A percentile compares a stretch with the other conserved stretches of the same genome.
Conservation (phyloP, 1,140 invertebrate species). For the Nasonia giraulti region DNA sequence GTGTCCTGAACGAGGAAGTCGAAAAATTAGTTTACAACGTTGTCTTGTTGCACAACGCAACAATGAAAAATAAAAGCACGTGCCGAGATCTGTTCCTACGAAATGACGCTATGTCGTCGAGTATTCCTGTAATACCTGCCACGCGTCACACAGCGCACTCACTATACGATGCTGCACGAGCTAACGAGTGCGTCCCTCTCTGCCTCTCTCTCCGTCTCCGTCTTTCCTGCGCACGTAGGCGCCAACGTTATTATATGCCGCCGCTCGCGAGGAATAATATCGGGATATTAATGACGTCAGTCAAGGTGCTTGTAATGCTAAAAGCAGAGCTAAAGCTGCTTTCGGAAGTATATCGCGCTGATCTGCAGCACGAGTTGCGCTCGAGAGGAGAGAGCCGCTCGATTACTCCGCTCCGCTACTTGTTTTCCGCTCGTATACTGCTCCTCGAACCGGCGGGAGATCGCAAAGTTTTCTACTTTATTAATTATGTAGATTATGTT, state of each 20-base stretch:
- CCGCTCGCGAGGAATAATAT: slow-evolving; percentile 30
- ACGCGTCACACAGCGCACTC: no score
- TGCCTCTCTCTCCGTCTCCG: background rate
- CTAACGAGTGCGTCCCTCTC: background rate
- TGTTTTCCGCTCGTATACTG: background rate
- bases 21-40: no score
- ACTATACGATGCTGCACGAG: background rate
- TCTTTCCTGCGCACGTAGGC: slow-evolving; percentile 42
- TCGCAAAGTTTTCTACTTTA: background rate
- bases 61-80: no score
- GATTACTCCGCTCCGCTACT: background rate
- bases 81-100: no score
- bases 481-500: slow-evolving; percentile 16
- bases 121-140: no score
- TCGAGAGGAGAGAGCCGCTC: background rate
- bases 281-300: slow-evolving; percentile 35
- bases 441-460: no score
- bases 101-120: no score
- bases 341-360: slow-evolving; percentile 22
- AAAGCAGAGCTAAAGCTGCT: slow-evolving; percentile 18
- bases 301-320: background rate
- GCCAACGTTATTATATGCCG: slow-evolving; percentile 17
- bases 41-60: no score
- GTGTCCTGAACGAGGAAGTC: no score
- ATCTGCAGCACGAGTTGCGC: background rate